Evolutionary conservation across 2,797 vertebrate genomes (phyloP).

Genomic region (Scarus forsteni): DNA sequence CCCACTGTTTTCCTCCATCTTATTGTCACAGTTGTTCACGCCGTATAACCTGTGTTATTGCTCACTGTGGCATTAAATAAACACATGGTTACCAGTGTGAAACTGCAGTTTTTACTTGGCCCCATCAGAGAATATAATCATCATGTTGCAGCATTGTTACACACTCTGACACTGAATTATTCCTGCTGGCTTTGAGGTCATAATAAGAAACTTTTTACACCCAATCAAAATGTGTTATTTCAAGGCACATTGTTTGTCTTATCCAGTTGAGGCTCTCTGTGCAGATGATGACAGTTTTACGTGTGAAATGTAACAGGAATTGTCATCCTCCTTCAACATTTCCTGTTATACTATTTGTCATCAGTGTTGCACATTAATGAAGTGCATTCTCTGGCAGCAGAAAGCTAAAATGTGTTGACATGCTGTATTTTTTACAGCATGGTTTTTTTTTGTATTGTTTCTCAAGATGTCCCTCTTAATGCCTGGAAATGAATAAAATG

Average conservation of each 20-base stretch:
- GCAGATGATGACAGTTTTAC: conserved; percentile 20
- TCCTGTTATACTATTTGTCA: neutral
- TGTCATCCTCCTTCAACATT: neutral
- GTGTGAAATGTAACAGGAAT: conserved; percentile 6
- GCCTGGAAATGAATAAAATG: neutral
- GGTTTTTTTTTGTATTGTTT: neutral
- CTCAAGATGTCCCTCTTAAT: neutral
- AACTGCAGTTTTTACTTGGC: conserved; percentile 21
- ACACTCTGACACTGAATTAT: conserved; percentile 22
- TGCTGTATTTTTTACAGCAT: neutral
- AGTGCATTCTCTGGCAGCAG: too few relatives aligned
- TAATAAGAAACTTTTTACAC: conserved; percentile 46
- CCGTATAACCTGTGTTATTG: neutral
- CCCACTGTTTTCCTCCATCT: neutral
- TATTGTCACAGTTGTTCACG: conserved; percentile 7
- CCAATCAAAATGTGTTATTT: conserved; percentile 20
- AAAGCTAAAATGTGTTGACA: neutral
- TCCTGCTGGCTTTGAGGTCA: conserved; percentile 40
- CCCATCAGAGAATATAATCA: conserved; percentile 13
- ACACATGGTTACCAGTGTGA: neutral
- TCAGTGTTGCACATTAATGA: too few relatives aligned
- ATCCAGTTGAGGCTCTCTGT: neutral
- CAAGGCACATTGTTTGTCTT: conserved; percentile 7
- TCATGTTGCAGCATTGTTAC: conserved; percentile 7
- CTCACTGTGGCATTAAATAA: neutral